Conservation (phyloP, 2,888 invertebrate genomes). For the Metellina segmentata region DNA sequence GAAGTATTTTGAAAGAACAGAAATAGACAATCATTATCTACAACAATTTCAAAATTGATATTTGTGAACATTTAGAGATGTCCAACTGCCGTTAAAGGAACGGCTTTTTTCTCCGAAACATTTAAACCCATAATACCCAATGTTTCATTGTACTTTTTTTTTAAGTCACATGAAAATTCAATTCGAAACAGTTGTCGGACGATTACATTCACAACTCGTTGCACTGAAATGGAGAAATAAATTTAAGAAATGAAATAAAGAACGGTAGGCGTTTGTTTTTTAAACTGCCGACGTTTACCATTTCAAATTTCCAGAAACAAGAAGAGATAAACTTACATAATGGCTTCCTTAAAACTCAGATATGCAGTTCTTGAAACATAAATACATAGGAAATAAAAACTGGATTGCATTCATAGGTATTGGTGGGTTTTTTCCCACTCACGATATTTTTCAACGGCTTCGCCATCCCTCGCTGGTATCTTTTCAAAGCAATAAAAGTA, state of each 20-base stretch:
- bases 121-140: too few species aligned
- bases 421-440: not conserved
- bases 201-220: too few species aligned
- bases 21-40: too few species aligned
- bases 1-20: too few species aligned
- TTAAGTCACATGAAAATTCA: too few species aligned
- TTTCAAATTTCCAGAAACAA: not conserved
- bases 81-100: too few species aligned
- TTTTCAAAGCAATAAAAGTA: not conserved
- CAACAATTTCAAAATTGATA: too few species aligned
- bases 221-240: not conserved
- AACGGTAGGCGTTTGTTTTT: not conserved
- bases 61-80: too few species aligned
- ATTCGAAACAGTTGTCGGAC: too few species aligned
- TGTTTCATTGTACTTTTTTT: too few species aligned
- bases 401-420: not conserved
- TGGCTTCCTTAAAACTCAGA: not conserved
- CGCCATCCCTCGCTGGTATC: not conserved
- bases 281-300: not conserved
- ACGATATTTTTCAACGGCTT: not conserved
- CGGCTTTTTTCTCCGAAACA: too few species aligned
- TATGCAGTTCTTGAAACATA: not conserved
- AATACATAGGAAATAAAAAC: conserved; percentile 1
- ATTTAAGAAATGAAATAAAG: not conserved
- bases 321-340: not conserved